These are phyloP conservation scores for Patella pellucida DNA, from an alignment of 2,888 invertebrate genomes.

Conservation along the genomic window DNA sequence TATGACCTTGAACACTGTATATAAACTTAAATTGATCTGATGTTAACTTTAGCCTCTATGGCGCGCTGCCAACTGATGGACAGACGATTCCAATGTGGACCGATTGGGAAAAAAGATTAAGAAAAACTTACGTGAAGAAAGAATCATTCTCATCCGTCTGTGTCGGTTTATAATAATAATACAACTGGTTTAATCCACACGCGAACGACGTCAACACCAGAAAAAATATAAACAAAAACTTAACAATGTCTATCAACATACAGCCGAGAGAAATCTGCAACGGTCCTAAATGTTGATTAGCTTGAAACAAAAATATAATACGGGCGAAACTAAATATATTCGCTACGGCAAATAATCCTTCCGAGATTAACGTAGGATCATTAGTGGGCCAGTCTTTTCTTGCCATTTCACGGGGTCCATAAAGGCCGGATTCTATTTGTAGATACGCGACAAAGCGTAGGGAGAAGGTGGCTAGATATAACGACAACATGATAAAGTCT, in stretches of 20 bases:
- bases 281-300: slow-evolving; percentile 75
- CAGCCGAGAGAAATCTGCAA: slow-evolving; percentile 75
- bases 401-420: slow-evolving; percentile 67
- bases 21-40: no score
- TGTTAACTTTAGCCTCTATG: no score
- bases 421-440: slow-evolving; percentile 64
- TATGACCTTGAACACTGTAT: no score
- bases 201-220: slow-evolving; percentile 73
- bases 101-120: background rate
- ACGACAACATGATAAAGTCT: slow-evolving; percentile 75
- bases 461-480: slow-evolving; percentile 74
- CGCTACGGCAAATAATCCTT: slow-evolving; percentile 75
- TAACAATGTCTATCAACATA: slow-evolving; percentile 76
- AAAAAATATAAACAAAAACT: slow-evolving; percentile 74
- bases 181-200: slow-evolving; percentile 81
- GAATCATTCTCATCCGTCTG: slow-evolving; percentile 42
- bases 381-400: slow-evolving; percentile 73
- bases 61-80: no score
- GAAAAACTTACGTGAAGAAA: slow-evolving; percentile 59
- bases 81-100: no score
- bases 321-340: slow-evolving; percentile 75
- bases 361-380: slow-evolving; percentile 75
- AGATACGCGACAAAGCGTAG: slow-evolving; percentile 72
- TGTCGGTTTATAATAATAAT: slow-evolving; percentile 72
- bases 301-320: slow-evolving; percentile 75